Evolutionary conservation across 2,113 vertebrate species (phyloP).

Genomic region (Myiopsitta monachus): DNA sequence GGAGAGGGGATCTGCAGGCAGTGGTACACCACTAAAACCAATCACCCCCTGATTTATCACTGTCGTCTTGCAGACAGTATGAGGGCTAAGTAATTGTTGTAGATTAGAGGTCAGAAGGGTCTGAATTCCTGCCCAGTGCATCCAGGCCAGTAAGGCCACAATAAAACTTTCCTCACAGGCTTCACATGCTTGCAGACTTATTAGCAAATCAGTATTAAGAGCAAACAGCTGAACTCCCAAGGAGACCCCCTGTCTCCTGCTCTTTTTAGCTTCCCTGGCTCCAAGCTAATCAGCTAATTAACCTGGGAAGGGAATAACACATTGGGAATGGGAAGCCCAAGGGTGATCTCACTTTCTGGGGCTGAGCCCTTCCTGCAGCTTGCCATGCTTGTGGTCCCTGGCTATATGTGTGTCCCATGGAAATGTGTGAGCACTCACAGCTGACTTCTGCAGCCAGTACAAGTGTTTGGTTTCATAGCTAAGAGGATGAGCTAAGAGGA

Average conservation of each 20-base stretch:
- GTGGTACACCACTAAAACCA: not conserved
- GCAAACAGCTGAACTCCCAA: not conserved
- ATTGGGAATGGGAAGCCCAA: not conserved
- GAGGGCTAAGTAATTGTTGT: not conserved
- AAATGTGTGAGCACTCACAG: rapidly evolving
- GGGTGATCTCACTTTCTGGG: too few relatives aligned
- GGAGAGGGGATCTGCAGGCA: rapidly evolving
- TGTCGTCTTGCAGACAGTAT: not conserved
- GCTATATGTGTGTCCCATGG: not conserved
- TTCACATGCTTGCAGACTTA: not conserved
- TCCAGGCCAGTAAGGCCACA: not conserved
- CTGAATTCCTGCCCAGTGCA: not conserved
- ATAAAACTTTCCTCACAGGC: too few relatives aligned
- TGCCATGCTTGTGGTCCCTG: rapidly evolving
- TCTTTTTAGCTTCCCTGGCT: not conserved
- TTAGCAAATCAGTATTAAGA: not conserved
- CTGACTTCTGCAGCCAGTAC: not conserved
- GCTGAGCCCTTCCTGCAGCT: too few relatives aligned
- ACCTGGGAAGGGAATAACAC: not conserved
- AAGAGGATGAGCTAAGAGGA: not conserved
- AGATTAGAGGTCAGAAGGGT: not conserved
- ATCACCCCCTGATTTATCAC: not conserved
- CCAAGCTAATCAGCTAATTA: not conserved
- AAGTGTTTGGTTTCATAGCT: not conserved
- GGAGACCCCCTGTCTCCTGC: not conserved